phyloP scores from a whole-genome alignment of 2,113 vertebrate species.

The Macquaria australasica region DNA sequence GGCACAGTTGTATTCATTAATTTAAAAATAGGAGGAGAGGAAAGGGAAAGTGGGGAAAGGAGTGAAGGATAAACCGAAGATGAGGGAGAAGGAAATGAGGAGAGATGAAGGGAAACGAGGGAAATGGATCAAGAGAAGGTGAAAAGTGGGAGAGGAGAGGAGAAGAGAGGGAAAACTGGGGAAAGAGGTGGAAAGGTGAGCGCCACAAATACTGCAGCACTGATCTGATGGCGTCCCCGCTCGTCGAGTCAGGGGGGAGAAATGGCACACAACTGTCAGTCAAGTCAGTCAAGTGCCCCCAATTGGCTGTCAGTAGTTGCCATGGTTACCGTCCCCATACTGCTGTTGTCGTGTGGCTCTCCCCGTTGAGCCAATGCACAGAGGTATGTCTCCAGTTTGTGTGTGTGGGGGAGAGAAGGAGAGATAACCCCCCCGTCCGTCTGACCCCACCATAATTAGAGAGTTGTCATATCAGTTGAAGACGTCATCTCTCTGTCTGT shows the following conservation, averaged over 20 bases:
- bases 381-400: constrained; percentile 34
- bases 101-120: background rate
- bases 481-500: background rate
- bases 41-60: background rate
- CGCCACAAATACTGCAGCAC: constrained; percentile 1
- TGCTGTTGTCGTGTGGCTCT: constrained; percentile 15
- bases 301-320: constrained; percentile 66
- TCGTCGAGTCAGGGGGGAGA: background rate
- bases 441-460: constrained; percentile 34
- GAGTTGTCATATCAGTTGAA: constrained; percentile 31
- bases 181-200: constrained; percentile 13
- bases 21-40: constrained; percentile 37
- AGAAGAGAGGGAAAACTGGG: background rate
- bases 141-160: background rate
- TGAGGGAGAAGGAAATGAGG: background rate
- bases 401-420: constrained; percentile 10
- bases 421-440: constrained; percentile 8
- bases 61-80: background rate
- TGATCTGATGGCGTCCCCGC: constrained; percentile 37
- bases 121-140: background rate
- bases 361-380: constrained; percentile 22
- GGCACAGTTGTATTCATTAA: constrained; percentile 29
- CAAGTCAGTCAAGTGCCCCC: constrained; percentile 63
- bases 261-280: constrained; percentile 57
- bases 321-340: constrained; percentile 62